Evolutionary conservation across 2,888 invertebrate genomes (phyloP), one percentile per base, ranked within the genome.

Genomic region (Trypoxylon attenuatum): DNA sequence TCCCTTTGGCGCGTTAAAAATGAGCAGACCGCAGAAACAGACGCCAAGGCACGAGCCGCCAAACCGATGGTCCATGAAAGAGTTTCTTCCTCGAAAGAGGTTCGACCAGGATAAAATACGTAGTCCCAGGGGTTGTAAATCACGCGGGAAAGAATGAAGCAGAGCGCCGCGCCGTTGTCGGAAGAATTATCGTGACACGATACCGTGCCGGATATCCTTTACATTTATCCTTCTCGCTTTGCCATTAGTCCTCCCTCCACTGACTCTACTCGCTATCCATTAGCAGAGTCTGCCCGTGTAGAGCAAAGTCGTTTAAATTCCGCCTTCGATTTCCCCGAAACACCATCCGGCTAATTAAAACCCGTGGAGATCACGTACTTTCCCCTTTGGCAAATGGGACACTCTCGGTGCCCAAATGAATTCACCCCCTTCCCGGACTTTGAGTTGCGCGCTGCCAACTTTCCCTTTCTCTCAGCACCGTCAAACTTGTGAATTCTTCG

Each of bases 121-220:
- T 33, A 21, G 60, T 25, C 29, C 46, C 43, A 16, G 21, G n/a
- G 41, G 27, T 41, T 22, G 49, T 56, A 56, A 56, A 62, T 57
- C 53, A 49, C 42, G 6, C 27, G 4, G 6, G 13, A 6, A 16
- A 45, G n/a, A 47, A 15, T 27, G 22, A 58, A 22, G 13, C 6
- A 33, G n/a, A 13, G 8, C n/a, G 15, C 45, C 47, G 19, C 29
- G 39, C 18, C 23, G 39, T 33, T 43, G 52, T 25, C 29, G 8
- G 22, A 59, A 56, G 49, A 68, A 60, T 65, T 60, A 64, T 53
- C 60, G 42, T 45, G 60, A 50, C 58, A 33, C 47, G 52, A 27
- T 45, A 27, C 59, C 29, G 42, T 42, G 50, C 42, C 47, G 53
- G 59, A 58, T 52, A 57, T 52, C 51, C 52, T 10, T 19, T 25